phyloP scores from a whole-genome alignment of 1,140 invertebrate genomes.

The Megathymus violae region DNA sequence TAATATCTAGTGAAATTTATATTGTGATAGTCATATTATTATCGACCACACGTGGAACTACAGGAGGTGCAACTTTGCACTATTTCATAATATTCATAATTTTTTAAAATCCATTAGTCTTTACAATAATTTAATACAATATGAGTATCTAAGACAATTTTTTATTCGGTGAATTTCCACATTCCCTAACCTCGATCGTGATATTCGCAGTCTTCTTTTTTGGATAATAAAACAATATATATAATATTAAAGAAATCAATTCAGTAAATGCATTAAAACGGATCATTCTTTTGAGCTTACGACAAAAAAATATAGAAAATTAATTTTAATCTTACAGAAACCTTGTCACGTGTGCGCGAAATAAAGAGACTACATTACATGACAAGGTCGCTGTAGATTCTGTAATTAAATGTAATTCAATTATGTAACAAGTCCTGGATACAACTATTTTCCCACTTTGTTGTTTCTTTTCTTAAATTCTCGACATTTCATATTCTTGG shows the following conservation, averaged over 20 bases:
- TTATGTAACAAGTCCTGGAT: slow-evolving; percentile 1
- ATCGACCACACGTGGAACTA: slow-evolving; percentile 42
- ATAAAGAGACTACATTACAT: not conserved
- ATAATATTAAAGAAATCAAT: slow-evolving; percentile 17
- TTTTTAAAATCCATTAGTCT: slow-evolving; percentile 33
- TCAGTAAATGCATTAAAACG: not conserved
- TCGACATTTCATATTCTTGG: slow-evolving; percentile 3
- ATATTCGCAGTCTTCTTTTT: slow-evolving; percentile 51
- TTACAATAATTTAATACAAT: slow-evolving; percentile 26
- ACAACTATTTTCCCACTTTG: not conserved
- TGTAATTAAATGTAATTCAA: not conserved
- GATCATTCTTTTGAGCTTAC: slow-evolving; percentile 38
- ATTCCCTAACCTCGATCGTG: slow-evolving; percentile 43
- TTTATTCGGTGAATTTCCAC: slow-evolving; percentile 23
- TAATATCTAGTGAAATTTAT: slow-evolving; percentile 46
- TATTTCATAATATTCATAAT: slow-evolving; percentile 40
- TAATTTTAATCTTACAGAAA: not conserved
- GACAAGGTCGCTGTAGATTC: not conserved
- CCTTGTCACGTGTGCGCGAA: not conserved
- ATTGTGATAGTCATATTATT: slow-evolving; percentile 40
- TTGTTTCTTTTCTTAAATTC: slow-evolving; percentile 6
- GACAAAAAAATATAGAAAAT: slow-evolving; percentile 27
- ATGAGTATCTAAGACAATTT: slow-evolving; percentile 25
- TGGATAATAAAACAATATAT: slow-evolving; percentile 35
- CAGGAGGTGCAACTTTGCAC: slow-evolving; percentile 41